Evolutionary conservation across 2,113 vertebrate species (phyloP).

Genomic region (Camarhynchus parvulus): DNA sequence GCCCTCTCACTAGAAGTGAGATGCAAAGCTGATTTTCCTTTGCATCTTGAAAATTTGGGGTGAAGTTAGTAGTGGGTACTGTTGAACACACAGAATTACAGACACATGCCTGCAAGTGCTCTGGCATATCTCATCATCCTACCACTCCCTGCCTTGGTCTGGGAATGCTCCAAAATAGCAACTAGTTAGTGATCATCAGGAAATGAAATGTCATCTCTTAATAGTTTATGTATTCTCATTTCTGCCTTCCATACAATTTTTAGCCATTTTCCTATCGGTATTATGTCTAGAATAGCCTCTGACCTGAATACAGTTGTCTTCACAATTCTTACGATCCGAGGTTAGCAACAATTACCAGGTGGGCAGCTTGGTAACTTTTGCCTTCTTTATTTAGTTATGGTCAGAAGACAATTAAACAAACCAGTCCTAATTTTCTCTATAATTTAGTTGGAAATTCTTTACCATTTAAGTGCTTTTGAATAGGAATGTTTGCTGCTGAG

Average conservation of each 20-base stretch:
- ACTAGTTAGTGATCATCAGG: background rate
- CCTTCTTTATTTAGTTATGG: background rate
- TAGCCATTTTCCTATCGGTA: background rate
- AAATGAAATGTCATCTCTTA: background rate
- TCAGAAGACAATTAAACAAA: background rate
- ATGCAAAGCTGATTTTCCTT: background rate
- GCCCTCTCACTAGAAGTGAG: background rate
- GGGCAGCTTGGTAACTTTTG: background rate
- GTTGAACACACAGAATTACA: fast-evolving
- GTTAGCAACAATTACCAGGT: background rate
- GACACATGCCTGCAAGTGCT: background rate
- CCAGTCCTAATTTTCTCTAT: background rate
- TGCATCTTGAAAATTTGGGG: background rate
- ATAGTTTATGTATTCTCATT: background rate
- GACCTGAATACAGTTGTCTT: background rate
- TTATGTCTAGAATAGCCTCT: background rate
- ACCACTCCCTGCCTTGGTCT: background rate
- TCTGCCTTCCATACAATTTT: background rate
- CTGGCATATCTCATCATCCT: background rate
- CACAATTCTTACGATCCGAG: background rate
- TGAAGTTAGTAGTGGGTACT: background rate
- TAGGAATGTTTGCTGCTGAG: background rate
- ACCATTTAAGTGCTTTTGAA: background rate
- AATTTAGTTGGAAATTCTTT: background rate
- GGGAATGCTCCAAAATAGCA: background rate